Base-by-base conservation (phyloP, 2,113 vertebrate species). In the Ramphastos sulfuratus region DNA sequence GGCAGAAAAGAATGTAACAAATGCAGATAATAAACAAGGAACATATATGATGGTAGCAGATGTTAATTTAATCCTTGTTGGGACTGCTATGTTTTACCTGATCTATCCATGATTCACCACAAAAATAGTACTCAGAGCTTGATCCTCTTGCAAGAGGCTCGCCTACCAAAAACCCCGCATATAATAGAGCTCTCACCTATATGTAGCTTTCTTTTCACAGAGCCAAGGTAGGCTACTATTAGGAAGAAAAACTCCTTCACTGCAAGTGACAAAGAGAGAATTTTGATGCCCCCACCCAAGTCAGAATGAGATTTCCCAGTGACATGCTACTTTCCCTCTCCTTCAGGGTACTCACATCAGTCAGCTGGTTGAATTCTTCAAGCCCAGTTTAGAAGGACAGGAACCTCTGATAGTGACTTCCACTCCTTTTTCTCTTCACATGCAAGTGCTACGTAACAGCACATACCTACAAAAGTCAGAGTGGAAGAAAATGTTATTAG, bases 391-490 rank as follows among this genome's bases (percentile, higher is more conserved):
- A 54, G 52, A 25, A 55, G 6, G 50, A 73, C 52, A 67, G 17
- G 42, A 71, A 92, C 44, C 52, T 92, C 75, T 9, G 31, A 69
- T 2, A 3, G 56, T 0, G 0, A 74, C 42, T 75, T 78, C 74
- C 19, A 24, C 50, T 77, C 52, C 0, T 35, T 66, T 65, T 93
- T 83, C 67, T 87, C 69, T 87, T 95, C 82, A 95, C 79, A 17
- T 77, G 58, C 48, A 96, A 44, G 37, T 71, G 42, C 76, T 83
- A 63, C 0, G 1, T 89, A 87, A 91, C 79, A 92, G 54, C 35
- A 44, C 95, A 96, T 96, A 94, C 93, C 95, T 96, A 89, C 17
- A 85, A 21, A 85, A 87, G 28, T 9, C 78, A 87, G 80, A 86
- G n/a, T 64, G 54, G 73, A 86, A 87, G 48, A 91, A 87, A 87